A percentile compares a stretch with the other conserved stretches of the same genome.
These are phyloP conservation scores for Tricholaema leucomelas DNA, from an alignment of 2,113 vertebrate genomes.

Conservation along the genomic window DNA sequence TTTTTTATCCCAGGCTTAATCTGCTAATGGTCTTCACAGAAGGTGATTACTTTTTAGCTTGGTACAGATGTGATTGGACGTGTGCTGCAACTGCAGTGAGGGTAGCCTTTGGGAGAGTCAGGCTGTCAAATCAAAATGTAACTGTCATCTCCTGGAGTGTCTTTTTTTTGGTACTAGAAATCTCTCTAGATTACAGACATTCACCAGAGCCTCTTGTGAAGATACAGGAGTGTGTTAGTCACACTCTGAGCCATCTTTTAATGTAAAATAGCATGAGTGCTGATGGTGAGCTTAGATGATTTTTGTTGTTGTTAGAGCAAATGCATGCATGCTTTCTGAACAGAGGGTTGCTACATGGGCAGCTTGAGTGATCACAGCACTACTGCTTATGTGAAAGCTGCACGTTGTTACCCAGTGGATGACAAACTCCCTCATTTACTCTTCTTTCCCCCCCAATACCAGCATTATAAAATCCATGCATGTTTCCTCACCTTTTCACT, in stretches of 20 bases:
- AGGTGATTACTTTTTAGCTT: slow-evolving; percentile 66
- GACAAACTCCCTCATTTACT: background rate
- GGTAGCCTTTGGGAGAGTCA: background rate
- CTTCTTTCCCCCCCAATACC: background rate
- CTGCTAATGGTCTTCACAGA: slow-evolving; percentile 68
- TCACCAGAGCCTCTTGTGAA: background rate
- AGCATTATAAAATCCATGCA: background rate
- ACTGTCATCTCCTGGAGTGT: background rate
- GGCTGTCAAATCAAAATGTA: background rate
- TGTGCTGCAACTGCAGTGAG: background rate
- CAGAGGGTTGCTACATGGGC: background rate
- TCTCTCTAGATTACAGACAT: background rate
- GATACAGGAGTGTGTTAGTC: background rate
- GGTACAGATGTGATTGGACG: slow-evolving; percentile 61
- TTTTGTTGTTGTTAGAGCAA: background rate
- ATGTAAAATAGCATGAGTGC: background rate
- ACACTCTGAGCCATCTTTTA: background rate
- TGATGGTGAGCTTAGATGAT: background rate
- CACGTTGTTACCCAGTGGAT: background rate
- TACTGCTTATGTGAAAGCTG: background rate
- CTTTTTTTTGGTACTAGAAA: background rate
- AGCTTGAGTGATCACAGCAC: background rate
- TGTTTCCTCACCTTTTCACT: background rate
- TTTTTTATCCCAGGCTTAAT: slow-evolving; percentile 63
- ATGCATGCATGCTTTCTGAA: background rate